Conservation (phyloP, 1,140 invertebrate species). For the Gryllus bimaculatus region DNA sequence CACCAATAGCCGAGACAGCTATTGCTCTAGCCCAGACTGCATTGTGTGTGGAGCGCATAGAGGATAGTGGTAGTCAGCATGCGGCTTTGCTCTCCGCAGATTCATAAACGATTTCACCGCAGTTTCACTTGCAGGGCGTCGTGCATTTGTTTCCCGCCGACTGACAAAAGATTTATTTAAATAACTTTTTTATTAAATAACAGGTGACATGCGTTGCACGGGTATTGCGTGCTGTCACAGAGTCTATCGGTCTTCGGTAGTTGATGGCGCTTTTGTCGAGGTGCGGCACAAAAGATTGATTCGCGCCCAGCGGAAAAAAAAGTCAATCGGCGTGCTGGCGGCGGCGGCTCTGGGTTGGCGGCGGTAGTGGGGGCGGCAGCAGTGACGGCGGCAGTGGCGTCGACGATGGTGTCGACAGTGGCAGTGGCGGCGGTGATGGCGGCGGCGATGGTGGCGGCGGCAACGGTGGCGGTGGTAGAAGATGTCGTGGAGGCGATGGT, state of each 20-base stretch:
- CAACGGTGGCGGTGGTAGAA: too few relatives aligned
- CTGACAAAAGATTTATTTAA: background rate
- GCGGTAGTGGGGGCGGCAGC: too few relatives aligned
- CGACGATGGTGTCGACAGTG: background rate
- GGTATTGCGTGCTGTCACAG: background rate
- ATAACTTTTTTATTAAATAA: constrained; percentile 4
- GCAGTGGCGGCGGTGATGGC: too few relatives aligned
- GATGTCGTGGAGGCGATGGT: background rate
- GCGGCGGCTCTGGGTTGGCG: too few relatives aligned
- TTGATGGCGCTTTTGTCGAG: background rate
- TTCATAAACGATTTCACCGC: background rate
- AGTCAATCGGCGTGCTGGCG: background rate
- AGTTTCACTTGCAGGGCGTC: background rate
- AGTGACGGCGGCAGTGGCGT: too few relatives aligned
- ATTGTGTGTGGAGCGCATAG: too few relatives aligned
- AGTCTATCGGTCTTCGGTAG: background rate
- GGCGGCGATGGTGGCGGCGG: too few relatives aligned
- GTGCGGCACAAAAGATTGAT: background rate
- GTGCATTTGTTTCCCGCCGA: background rate
- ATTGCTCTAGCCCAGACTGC: too few relatives aligned
- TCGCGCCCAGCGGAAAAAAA: background rate
- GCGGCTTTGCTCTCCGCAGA: background rate
- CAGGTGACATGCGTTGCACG: background rate
- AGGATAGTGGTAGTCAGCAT: background rate
- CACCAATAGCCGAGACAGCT: too few relatives aligned